Base-by-base conservation (phyloP, 2,888 invertebrate genomes). In the Anorthoa munda region DNA sequence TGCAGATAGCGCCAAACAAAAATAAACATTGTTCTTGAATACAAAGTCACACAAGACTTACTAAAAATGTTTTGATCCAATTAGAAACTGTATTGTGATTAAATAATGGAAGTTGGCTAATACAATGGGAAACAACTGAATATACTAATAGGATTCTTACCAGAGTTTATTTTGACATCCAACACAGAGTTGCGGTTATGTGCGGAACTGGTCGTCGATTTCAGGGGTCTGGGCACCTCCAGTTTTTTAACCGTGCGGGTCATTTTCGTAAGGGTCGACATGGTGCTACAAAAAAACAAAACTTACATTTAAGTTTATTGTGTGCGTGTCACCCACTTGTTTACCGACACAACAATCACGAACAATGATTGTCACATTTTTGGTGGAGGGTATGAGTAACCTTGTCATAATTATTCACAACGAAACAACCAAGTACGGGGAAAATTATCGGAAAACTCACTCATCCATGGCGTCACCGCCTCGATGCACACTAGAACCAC, bases 151-250 rank as follows among this genome's bases (percentile, higher is more conserved):
- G 68, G 80, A 91, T 84, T 87, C 93, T 94, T 93, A 96, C 95
- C 95, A 90, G 95, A 95, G 92, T 94, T 96, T 92, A 96, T 96
- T 95, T 95, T 97, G 91, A 95, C 94, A 87, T 96, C 96, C 89
- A 95, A 90, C 85, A 95, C 93, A 79, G 96, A 96, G 88, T 95
- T 96, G 85, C 96, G 95, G 89, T 95, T 96, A 91, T 95, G 96
- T 88, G 96, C 94, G 83, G 95, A 94, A 90, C 97, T 97, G 86
- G 97, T 97, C 85, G 97, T 96, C 84, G 95, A 95, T 95, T 98
- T 98, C 86, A 98, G 95, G 90, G 98, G 98, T 93, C 98, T 97
- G 87, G 98, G 98, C 91, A 98, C 97, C 95, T 98, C 98, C 88
- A 98, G 96, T 95, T 98, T 98, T 94, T 98, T 98, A 77, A 97